A percentile compares a stretch with the other conserved stretches of the same genome.
phyloP scores from a whole-genome alignment of 2,888 invertebrate genomes.

The Crepidodera aurea region DNA sequence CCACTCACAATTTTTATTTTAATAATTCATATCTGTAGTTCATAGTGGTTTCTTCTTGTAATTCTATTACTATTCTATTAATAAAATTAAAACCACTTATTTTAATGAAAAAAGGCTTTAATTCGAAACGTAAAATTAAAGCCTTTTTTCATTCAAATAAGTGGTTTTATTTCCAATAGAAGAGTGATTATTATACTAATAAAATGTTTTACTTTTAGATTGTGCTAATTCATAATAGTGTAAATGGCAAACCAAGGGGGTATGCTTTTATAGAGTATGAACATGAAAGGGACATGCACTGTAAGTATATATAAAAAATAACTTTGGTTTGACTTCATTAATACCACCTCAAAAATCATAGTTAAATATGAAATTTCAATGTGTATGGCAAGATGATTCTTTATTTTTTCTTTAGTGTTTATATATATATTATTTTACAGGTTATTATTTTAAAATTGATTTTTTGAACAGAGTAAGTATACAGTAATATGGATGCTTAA shows the following conservation, averaged over 20 bases:
- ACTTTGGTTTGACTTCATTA: constrained; percentile 33
- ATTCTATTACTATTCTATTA: too few species aligned
- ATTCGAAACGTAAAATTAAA: too few species aligned
- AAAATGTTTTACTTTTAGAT: constrained; percentile 78
- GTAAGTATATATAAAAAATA: constrained; percentile 72
- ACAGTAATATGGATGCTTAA: too few species aligned
- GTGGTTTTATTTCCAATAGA: too few species aligned
- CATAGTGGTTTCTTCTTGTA: too few species aligned
- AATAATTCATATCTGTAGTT: neutral
- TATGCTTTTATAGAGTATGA: constrained; percentile 99
- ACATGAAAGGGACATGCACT: constrained; percentile 99
- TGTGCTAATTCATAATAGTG: constrained; percentile 84
- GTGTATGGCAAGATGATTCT: constrained; percentile 13
- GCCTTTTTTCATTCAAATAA: too few species aligned
- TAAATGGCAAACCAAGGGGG: constrained; percentile 93
- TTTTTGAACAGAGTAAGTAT: neutral
- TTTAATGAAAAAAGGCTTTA: too few species aligned
- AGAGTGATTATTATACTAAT: too few species aligned
- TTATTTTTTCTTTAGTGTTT: neutral
- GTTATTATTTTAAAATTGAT: neutral
- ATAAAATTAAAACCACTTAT: too few species aligned
- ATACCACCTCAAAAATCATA: constrained; percentile 42
- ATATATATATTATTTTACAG: neutral
- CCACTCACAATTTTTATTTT: constrained; percentile 33
- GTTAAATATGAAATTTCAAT: constrained; percentile 6